phyloP scores from a whole-genome alignment of 2,797 vertebrate genomes.

The Enteromius unitaeniatus region DNA sequence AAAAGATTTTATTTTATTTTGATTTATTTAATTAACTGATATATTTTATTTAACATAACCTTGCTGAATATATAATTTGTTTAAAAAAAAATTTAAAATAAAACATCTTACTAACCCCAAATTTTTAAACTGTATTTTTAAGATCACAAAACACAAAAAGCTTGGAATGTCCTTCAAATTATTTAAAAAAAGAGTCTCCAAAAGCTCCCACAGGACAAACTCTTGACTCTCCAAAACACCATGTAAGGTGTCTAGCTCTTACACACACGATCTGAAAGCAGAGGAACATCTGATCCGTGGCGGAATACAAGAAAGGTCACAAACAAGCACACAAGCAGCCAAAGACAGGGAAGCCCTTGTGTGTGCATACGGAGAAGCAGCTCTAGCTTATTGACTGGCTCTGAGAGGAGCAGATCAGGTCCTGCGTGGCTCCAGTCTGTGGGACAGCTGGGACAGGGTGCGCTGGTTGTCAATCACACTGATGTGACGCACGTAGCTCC shows the following conservation, averaged over 20 bases:
- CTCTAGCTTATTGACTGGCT: conserved; percentile 68
- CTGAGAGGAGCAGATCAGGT: conserved; percentile 77
- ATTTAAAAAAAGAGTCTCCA: background rate
- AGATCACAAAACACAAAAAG: background rate
- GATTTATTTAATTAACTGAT: too few species aligned
- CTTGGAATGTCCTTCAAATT: background rate
- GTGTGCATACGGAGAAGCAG: background rate
- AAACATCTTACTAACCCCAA: background rate
- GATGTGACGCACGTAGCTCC: conserved; percentile 92
- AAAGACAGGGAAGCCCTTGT: background rate
- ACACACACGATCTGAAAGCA: background rate
- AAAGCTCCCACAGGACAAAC: background rate
- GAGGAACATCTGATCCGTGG: background rate
- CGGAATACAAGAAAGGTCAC: background rate
- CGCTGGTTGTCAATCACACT: conserved; percentile 98
- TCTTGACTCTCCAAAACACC: too few species aligned
- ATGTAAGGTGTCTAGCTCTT: background rate
- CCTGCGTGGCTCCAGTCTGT: conserved; percentile 91
- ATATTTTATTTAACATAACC: background rate
- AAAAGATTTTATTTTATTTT: too few species aligned
- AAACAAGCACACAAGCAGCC: background rate
- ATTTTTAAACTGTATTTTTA: background rate
- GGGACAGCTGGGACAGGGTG: conserved; percentile 94
- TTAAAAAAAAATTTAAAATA: background rate
- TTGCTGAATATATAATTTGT: background rate